Conservation (phyloP, 2,113 vertebrate genomes). For the Globicephala melas region DNA sequence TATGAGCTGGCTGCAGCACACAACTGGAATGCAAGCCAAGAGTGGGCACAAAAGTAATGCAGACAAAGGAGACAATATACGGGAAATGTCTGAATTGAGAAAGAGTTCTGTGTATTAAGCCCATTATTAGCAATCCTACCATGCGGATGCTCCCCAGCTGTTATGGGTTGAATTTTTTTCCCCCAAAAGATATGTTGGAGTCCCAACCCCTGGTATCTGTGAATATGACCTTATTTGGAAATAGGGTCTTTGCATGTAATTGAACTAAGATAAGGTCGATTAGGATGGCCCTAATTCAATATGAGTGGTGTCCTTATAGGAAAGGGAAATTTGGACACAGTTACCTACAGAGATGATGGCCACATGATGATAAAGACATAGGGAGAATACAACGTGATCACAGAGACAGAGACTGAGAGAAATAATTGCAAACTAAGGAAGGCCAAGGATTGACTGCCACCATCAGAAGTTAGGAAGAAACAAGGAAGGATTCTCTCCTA, state of each 20-base stretch:
- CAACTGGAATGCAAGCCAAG: not conserved
- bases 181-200: not conserved
- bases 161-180: not conserved
- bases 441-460: rapidly evolving
- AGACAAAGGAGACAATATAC: too few relatives aligned
- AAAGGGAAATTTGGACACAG: not conserved
- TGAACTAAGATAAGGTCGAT: not conserved
- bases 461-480: not conserved
- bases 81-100: not conserved
- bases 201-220: not conserved
- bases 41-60: not conserved
- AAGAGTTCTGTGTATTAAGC: not conserved
- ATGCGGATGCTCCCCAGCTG: not conserved
- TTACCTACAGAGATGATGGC: not conserved
- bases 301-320: not conserved
- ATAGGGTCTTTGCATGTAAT: not conserved
- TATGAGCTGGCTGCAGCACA: not conserved
- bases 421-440: not conserved
- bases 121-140: not conserved
- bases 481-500: not conserved
- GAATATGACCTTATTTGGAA: not conserved
- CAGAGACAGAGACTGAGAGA: not conserved
- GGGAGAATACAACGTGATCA: not conserved
- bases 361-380: not conserved
- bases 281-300: not conserved